Evolutionary conservation across 2,888 invertebrate species (phyloP).

Genomic region (Proisotoma minuta): DNA sequence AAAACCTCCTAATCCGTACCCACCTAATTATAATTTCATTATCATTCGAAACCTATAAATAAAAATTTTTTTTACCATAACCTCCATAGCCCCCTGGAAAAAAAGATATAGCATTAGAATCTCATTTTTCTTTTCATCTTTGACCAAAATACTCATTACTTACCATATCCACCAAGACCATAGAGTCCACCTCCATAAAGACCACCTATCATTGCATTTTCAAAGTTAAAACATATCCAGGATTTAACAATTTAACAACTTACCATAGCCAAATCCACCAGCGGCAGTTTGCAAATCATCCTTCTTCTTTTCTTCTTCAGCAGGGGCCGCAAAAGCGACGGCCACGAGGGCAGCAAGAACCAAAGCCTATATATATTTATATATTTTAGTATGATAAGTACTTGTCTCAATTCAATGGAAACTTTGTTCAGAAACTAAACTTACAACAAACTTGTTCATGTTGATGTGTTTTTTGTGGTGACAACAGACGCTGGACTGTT

Average conservation of each 20-base stretch:
- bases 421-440: neutral
- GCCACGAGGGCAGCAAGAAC: neutral
- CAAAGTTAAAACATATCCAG: too few relatives aligned
- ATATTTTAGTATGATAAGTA: neutral
- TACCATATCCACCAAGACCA: too few relatives aligned
- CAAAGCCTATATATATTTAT: neutral
- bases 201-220: too few relatives aligned
- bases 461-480: neutral
- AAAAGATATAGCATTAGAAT: too few relatives aligned
- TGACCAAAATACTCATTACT: too few relatives aligned
- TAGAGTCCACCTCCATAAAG: too few relatives aligned
- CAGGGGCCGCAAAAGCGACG: slow-evolving; percentile 10
- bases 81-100: too few relatives aligned
- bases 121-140: too few relatives aligned
- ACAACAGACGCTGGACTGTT: neutral
- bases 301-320: slow-evolving; percentile 10
- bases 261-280: neutral
- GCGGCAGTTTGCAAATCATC: slow-evolving; percentile 11
- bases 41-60: too few relatives aligned
- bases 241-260: neutral
- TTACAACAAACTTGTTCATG: slow-evolving; percentile 14
- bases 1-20: too few relatives aligned
- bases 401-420: neutral
- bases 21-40: too few relatives aligned
- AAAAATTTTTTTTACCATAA: too few relatives aligned